Conservation (phyloP, 2,888 invertebrate genomes). For the Heliconius cydno region DNA sequence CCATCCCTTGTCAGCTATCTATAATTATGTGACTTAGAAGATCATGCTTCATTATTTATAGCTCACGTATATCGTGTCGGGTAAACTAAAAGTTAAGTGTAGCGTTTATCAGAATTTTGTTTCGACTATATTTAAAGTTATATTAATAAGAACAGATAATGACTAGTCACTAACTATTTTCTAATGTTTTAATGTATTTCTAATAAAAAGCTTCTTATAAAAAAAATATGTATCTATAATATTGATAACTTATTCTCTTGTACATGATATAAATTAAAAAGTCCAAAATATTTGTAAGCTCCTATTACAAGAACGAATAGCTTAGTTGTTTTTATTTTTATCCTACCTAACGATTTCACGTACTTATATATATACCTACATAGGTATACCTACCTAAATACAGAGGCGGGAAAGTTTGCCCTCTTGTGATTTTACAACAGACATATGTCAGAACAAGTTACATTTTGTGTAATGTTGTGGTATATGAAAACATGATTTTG, state of each 20-base stretch:
- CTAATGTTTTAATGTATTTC: background rate
- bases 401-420: constrained; percentile 21
- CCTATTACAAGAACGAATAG: background rate
- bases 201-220: no score
- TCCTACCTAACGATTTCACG: background rate
- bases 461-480: constrained; percentile 11
- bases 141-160: no score
- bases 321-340: constrained; percentile 7
- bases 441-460: constrained; percentile 39
- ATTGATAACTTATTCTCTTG: background rate
- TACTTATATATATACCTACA: background rate
- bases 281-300: background rate
- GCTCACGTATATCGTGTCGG: constrained; percentile 32
- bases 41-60: constrained; percentile 46
- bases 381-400: background rate
- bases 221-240: no score
- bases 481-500: constrained; percentile 18
- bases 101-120: constrained; percentile 13
- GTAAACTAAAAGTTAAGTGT: constrained; percentile 16
- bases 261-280: background rate
- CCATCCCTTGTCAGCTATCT: constrained; percentile 57
- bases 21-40: constrained; percentile 72
- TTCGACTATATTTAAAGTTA: background rate
- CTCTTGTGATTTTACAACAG: constrained; percentile 37
- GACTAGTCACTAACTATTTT: no score